These are phyloP conservation scores for Anniella stebbinsi DNA, from an alignment of 2,797 vertebrate species.

Conservation along the genomic window DNA sequence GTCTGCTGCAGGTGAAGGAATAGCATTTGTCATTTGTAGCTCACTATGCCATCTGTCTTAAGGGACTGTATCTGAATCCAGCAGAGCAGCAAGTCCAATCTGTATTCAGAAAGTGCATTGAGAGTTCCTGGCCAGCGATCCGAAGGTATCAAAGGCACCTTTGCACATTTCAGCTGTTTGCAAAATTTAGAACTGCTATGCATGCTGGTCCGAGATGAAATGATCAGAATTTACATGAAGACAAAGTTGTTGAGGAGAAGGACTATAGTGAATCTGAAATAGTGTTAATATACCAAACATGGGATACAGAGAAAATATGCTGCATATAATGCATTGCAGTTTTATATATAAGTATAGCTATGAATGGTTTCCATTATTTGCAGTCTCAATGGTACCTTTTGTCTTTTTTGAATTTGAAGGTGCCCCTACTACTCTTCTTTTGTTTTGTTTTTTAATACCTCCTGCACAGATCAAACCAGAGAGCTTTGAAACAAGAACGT, in stretches of 20 bases:
- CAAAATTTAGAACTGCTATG: slow-evolving; percentile 39
- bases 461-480: neutral
- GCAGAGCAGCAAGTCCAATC: neutral
- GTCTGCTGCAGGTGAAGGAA: slow-evolving; percentile 12
- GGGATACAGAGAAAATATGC: neutral
- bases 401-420: neutral
- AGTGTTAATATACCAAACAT: slow-evolving; percentile 39
- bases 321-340: neutral
- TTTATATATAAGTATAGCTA: neutral
- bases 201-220: slow-evolving; percentile 39
- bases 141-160: slow-evolving; percentile 45
- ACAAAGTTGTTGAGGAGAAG: slow-evolving; percentile 39
- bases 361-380: neutral
- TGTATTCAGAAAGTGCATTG: slow-evolving; percentile 41
- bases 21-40: slow-evolving; percentile 1
- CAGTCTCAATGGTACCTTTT: neutral
- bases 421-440: neutral
- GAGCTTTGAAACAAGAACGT: neutral
- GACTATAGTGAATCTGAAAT: slow-evolving; percentile 47
- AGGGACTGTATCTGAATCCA: neutral
- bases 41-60: neutral
- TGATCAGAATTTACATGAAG: slow-evolving; percentile 52
- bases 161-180: slow-evolving; percentile 29
- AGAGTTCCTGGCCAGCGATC: slow-evolving; percentile 31
- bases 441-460: neutral